phyloP scores from a whole-genome alignment of 2,888 invertebrate genomes.

The Phaedon cochleariae region DNA sequence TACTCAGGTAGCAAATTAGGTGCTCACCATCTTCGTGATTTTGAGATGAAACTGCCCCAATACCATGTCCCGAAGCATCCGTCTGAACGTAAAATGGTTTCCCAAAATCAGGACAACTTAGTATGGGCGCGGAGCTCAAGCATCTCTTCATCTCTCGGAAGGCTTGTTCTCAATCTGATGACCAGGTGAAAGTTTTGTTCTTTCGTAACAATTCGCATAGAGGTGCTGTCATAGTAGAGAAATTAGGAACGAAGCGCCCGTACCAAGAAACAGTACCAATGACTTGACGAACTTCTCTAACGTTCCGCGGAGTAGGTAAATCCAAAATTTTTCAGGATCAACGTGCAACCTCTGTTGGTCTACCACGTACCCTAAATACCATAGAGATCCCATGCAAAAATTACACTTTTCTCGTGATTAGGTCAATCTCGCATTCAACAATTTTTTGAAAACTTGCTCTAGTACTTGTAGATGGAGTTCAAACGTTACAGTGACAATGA shows the following conservation, averaged over 20 bases:
- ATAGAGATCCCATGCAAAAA: too few relatives aligned
- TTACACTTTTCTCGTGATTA: background rate
- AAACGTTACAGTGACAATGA: background rate
- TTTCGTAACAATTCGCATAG: constrained; percentile 25
- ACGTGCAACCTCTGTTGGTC: background rate
- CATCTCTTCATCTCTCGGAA: constrained; percentile 18
- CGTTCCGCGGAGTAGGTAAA: constrained; percentile 23
- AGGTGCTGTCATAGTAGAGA: constrained; percentile 28
- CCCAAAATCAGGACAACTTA: constrained; percentile 26
- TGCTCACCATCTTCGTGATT: too few relatives aligned
- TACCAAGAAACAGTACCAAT: constrained; percentile 31
- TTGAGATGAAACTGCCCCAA: too few relatives aligned
- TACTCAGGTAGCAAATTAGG: too few relatives aligned
- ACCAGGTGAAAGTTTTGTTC: constrained; percentile 18
- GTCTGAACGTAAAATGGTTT: too few relatives aligned
- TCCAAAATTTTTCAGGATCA: constrained; percentile 19
- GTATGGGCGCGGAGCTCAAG: constrained; percentile 19
- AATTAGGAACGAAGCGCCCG: too few relatives aligned
- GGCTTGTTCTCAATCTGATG: constrained; percentile 3
- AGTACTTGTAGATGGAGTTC: background rate
- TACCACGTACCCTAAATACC: background rate
- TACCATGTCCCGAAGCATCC: too few relatives aligned
- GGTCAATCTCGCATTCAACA: background rate
- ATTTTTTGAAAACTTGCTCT: background rate
- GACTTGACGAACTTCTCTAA: constrained; percentile 27